These are phyloP conservation scores for Helicorthomorpha holstii DNA, from an alignment of 1,140 invertebrate species.

Conservation along the genomic window DNA sequence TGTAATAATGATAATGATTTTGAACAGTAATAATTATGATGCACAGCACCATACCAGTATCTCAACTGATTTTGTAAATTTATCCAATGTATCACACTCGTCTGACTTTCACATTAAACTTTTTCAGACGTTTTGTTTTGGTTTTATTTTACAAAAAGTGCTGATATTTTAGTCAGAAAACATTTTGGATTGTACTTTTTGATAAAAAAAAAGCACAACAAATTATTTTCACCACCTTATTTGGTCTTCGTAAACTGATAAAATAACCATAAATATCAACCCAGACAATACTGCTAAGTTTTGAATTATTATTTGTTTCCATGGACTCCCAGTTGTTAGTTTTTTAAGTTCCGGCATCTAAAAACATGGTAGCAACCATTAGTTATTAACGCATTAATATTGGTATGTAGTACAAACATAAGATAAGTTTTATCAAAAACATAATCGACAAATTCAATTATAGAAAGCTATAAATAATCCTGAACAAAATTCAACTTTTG, in stretches of 20 bases:
- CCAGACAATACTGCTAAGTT: slow-evolving; percentile 15
- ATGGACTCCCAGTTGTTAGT: slow-evolving; percentile 4
- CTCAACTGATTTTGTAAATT: no score
- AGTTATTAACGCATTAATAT: background rate
- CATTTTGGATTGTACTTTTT: no score
- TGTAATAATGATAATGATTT: no score
- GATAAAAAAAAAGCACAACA: no score
- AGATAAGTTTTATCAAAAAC: background rate
- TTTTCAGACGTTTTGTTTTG: no score
- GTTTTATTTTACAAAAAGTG: no score
- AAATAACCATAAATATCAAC: slow-evolving; percentile 13
- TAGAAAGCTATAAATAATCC: background rate
- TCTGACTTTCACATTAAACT: no score
- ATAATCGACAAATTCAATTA: background rate
- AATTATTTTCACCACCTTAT: no score
- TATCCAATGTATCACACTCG: no score
- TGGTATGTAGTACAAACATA: background rate
- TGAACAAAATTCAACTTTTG: background rate
- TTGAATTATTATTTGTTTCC: slow-evolving; percentile 13
- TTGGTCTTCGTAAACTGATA: slow-evolving; percentile 14
- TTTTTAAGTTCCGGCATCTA: slow-evolving; percentile 17
- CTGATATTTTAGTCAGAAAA: no score
- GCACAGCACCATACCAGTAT: no score
- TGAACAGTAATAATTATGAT: no score
- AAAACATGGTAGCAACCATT: slow-evolving; percentile 1